phyloP scores from a whole-genome alignment of 2,113 vertebrate genomes.

The Oplegnathus fasciatus region DNA sequence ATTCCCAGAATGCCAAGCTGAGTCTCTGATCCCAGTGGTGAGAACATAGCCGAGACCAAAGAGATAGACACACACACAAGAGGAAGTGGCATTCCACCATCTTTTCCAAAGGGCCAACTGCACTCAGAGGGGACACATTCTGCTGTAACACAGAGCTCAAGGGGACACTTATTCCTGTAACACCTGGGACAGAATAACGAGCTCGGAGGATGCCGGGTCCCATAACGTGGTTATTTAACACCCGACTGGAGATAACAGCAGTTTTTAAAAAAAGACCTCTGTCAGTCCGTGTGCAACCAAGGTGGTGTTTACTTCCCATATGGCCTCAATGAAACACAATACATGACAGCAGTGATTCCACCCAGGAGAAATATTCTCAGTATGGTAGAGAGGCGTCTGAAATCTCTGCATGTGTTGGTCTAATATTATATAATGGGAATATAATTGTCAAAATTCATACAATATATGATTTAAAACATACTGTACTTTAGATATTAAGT shows the following conservation, averaged over 20 bases:
- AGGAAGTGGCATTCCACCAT: slow-evolving; percentile 75
- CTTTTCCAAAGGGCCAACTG: slow-evolving; percentile 57
- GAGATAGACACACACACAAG: slow-evolving; percentile 46
- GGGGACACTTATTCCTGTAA: slow-evolving; percentile 74
- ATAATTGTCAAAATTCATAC: neutral
- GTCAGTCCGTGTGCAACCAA: slow-evolving; percentile 47
- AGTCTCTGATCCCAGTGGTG: slow-evolving; percentile 73
- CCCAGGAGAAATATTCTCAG: slow-evolving; percentile 21
- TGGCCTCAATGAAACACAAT: slow-evolving; percentile 26
- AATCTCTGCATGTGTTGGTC: neutral
- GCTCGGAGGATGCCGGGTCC: slow-evolving; percentile 67
- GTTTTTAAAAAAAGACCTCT: slow-evolving; percentile 38
- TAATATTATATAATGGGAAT: neutral
- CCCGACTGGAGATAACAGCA: slow-evolving; percentile 60
- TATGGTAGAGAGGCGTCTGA: neutral
- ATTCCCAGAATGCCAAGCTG: slow-evolving; percentile 78
- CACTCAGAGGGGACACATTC: slow-evolving; percentile 63
- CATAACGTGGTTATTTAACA: slow-evolving; percentile 78
- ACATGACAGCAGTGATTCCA: slow-evolving; percentile 31
- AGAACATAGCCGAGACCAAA: slow-evolving; percentile 63
- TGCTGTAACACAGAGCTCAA: slow-evolving; percentile 60
- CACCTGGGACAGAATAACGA: slow-evolving; percentile 74
- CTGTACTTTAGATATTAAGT: neutral
- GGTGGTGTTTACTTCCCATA: slow-evolving; percentile 52
- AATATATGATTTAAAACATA: neutral